These are phyloP conservation scores for Dasyprocta punctata DNA, from an alignment of 2,113 vertebrate genomes.

Conservation along the genomic window DNA sequence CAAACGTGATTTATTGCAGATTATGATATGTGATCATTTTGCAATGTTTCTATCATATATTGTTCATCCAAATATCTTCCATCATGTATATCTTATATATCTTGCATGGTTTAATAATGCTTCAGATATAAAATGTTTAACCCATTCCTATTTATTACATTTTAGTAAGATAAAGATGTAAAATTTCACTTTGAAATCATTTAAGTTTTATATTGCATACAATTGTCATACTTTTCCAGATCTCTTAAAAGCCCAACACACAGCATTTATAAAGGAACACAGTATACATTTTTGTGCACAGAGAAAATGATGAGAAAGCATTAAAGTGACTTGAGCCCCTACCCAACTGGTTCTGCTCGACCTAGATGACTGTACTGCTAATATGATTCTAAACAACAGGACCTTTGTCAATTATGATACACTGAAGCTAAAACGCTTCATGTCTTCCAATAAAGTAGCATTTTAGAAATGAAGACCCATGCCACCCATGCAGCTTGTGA, in stretches of 20 bases:
- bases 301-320: neutral
- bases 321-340: neutral
- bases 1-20: neutral
- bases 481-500: neutral
- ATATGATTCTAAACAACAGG: neutral
- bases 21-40: neutral
- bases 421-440: neutral
- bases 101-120: neutral
- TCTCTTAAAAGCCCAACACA: neutral
- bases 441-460: neutral
- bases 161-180: neutral
- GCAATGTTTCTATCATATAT: neutral
- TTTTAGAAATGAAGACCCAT: neutral
- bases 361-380: neutral
- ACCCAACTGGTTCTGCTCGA: neutral
- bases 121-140: neutral
- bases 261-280: neutral
- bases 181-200: constrained; percentile 11
- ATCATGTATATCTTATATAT: neutral
- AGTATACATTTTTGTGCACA: neutral
- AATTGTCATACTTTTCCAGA: neutral
- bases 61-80: neutral
- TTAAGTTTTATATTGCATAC: neutral
- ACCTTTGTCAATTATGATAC: neutral
- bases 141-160: neutral